These are phyloP conservation scores for Xestia rhomboidea DNA, from an alignment of 2,888 invertebrate genomes.

Conservation along the genomic window DNA sequence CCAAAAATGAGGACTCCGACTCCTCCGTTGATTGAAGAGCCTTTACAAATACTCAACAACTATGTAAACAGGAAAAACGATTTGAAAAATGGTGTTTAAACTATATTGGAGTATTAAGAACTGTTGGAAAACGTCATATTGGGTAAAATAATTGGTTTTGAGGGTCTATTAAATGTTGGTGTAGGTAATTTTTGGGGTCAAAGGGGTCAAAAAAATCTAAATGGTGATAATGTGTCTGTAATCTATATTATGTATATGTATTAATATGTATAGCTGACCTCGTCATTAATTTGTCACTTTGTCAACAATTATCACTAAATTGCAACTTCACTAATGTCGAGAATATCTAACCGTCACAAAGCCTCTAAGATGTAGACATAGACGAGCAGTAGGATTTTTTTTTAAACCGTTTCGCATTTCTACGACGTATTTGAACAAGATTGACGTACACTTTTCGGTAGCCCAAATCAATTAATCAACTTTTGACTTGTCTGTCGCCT, in stretches of 20 bases:
- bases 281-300: background rate
- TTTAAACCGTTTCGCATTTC: background rate
- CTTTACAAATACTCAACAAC: background rate
- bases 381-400: background rate
- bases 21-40: slow-evolving; percentile 81
- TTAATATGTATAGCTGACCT: background rate
- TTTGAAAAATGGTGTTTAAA: slow-evolving; percentile 16
- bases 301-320: background rate
- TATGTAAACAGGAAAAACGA: background rate
- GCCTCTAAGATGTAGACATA: background rate
- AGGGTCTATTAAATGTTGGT: background rate
- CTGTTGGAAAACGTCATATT: background rate
- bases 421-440: background rate
- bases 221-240: slow-evolving; percentile 24
- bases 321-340: background rate
- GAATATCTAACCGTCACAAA: background rate
- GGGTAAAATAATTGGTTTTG: slow-evolving; percentile 4
- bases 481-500: background rate
- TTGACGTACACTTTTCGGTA: background rate
- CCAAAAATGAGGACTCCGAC: slow-evolving; percentile 84
- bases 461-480: background rate
- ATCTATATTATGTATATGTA: slow-evolving; percentile 12
- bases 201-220: slow-evolving; percentile 6
- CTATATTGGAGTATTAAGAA: slow-evolving; percentile 11
- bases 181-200: slow-evolving; percentile 39